phyloP scores from a whole-genome alignment of 2,113 vertebrate species.

The Lynx canadensis region DNA sequence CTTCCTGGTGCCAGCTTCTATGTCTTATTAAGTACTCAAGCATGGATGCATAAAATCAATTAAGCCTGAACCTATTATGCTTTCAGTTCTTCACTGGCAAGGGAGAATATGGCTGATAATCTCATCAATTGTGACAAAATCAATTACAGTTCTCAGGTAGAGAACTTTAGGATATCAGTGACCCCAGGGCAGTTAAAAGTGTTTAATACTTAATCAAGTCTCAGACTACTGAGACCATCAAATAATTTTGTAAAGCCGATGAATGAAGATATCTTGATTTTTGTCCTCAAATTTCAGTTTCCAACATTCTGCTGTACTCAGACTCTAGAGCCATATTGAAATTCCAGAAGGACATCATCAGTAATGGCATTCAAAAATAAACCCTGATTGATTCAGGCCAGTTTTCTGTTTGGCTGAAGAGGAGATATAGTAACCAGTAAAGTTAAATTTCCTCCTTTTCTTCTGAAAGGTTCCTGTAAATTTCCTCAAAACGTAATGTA shows the following conservation, averaged over 20 bases:
- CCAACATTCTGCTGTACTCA: background rate
- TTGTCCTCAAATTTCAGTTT: background rate
- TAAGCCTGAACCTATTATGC: slow-evolving; percentile 42
- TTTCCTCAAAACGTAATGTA: background rate
- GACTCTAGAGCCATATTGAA: background rate
- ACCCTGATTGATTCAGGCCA: background rate
- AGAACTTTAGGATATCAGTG: slow-evolving; percentile 14
- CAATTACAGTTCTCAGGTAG: background rate
- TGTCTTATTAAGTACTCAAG: slow-evolving; percentile 50
- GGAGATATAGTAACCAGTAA: background rate
- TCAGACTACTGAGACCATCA: background rate
- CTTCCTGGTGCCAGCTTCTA: slow-evolving; percentile 29
- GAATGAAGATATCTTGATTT: background rate
- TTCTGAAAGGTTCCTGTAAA: background rate
- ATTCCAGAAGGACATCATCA: background rate
- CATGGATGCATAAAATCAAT: slow-evolving; percentile 49
- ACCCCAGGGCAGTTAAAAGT: slow-evolving; percentile 6
- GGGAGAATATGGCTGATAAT: slow-evolving; percentile 15
- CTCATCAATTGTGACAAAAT: slow-evolving; percentile 46
- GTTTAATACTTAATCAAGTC: background rate
- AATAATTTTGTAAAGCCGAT: slow-evolving; percentile 21
- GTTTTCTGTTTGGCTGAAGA: background rate
- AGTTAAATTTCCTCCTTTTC: slow-evolving; percentile 12
- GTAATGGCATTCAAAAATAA: background rate
- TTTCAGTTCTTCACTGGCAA: background rate